Evolutionary conservation across 1,140 invertebrate genomes (phyloP), one percentile per base, ranked within the genome.

Genomic region (Pollicipes pollicipes): DNA sequence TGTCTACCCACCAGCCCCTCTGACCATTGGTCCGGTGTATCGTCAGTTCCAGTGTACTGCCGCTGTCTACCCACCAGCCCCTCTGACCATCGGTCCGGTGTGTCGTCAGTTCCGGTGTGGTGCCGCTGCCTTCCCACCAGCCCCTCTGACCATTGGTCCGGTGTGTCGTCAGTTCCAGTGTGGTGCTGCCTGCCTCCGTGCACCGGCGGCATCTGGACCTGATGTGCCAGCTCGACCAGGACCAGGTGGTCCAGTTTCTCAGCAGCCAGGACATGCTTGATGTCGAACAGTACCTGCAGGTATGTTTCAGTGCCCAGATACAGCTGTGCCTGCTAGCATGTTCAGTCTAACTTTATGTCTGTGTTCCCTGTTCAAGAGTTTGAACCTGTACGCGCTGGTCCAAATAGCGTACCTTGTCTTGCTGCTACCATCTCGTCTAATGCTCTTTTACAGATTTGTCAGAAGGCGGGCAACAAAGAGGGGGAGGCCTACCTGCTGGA

Each of bases 141-240:
- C 68, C 70, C 68, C 66, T 71, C 24, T 69, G 70, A 28, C 71
- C 69, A 67, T 68, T 70, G 28, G 70, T 64, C 16, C 58, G 69
- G 31, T 70, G 68, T 26, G 69, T 68, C 27, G 68, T 70, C 24
- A 21, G 68, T n/a, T 69, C 69, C 63, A 71, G 75, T 29, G 37
- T 67, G 0, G 79, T 83, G 69, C 75, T 88, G 32, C 81, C 83
- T 21, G 76, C 82, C 1, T 75, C 78, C 63, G 78, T 86, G 30
- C 78, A 85, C 27, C 86, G 88, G 76, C 80, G 79, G 71, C 85
- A 88, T 76, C 82, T 91, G 68, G 82, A 85, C 69, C 79, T 91
- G 3, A 84, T 90, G 81, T 90, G 88, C 75, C 79, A 83, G 73
- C 79, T 85, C 76, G 82, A 86, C 68, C 81, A 84, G 1, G 76